Conservation (phyloP, 2,888 invertebrate genomes). For the Graphium colonna region DNA sequence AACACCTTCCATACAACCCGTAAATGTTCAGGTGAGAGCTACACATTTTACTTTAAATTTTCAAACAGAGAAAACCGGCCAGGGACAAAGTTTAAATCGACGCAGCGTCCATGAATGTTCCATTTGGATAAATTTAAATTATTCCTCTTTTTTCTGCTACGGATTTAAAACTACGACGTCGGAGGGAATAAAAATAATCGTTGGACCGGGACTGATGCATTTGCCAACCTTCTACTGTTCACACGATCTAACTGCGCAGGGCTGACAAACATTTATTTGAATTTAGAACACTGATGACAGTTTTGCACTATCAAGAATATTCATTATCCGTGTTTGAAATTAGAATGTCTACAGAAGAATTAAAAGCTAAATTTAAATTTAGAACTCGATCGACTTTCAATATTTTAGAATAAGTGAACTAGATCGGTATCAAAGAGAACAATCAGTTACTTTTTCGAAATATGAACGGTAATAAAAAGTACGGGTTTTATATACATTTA, state of each 20-base stretch:
- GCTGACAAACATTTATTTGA: conserved; percentile 35
- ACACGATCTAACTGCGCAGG: conserved; percentile 53
- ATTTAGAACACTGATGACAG: conserved; percentile 15
- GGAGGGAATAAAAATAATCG: conserved; percentile 69
- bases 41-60: not conserved
- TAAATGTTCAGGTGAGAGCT: not conserved
- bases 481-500: too few relatives aligned
- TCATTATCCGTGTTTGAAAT: too few relatives aligned
- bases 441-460: too few relatives aligned
- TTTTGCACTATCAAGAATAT: conserved; percentile 1
- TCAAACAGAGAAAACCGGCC: not conserved
- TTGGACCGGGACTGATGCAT: conserved; percentile 51
- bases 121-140: conserved; percentile 18
- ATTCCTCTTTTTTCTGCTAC: conserved; percentile 27
- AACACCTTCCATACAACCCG: too few relatives aligned
- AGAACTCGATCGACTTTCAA: too few relatives aligned
- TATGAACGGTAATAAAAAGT: too few relatives aligned
- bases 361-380: too few relatives aligned
- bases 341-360: not conserved
- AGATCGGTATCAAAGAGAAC: too few relatives aligned
- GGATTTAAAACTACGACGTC: conserved; percentile 31
- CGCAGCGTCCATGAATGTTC: conserved; percentile 19
- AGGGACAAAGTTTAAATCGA: conserved; percentile 24
- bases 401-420: too few relatives aligned
- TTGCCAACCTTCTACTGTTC: conserved; percentile 61